Base-by-base conservation (phyloP, 2,888 invertebrate genomes). In the Tetragnatha montana region DNA sequence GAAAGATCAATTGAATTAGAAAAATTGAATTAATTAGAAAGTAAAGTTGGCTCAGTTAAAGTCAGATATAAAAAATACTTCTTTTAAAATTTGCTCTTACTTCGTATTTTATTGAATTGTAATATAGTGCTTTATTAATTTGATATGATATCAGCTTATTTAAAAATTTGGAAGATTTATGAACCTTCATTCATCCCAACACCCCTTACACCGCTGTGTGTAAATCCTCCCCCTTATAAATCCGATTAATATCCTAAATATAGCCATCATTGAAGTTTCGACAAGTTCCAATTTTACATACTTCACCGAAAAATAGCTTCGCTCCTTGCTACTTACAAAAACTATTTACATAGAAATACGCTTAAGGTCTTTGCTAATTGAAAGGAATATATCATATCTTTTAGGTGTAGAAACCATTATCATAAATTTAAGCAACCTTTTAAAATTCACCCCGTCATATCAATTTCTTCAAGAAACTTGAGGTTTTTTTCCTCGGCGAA, bases 361-460 rank as follows among this genome's bases (percentile, higher is more conserved):
- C 89, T 89, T 89, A 89, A 76, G 88, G 76, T 81, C 80, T 75
- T 89, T 89, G 88, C 89, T 89, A 89, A 89, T 89, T 89, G 89
- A 89, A 89, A 89, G 89, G 85, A 89, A 89, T 89, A 89, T 89
- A 89, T 89, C 89, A 89, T 89, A 89, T 89, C 85, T 89, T 89
- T 85, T 81, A 89, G 89, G 85, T 89, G 89, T 89, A 89, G 89
- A 85, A 89, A 86, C 89, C 89, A 89, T 89, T 89, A 89, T 89
- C 89, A 89, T 89, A 89, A 89, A 89, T 89, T 89, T 89, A 89
- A 89, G 89, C 81, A 85, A 89, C 89, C 89, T 85, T 85, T 89
- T 89, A 89, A 89, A 89, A 89, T 89, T 89, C 89, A 85, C 89
- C 89, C 89, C 81, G 85, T 89, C 51, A 81, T 85, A 89, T 89